Evolutionary conservation across 2,797 vertebrate genomes (phyloP).

Genomic region (Pteronotus mesoamericanus): DNA sequence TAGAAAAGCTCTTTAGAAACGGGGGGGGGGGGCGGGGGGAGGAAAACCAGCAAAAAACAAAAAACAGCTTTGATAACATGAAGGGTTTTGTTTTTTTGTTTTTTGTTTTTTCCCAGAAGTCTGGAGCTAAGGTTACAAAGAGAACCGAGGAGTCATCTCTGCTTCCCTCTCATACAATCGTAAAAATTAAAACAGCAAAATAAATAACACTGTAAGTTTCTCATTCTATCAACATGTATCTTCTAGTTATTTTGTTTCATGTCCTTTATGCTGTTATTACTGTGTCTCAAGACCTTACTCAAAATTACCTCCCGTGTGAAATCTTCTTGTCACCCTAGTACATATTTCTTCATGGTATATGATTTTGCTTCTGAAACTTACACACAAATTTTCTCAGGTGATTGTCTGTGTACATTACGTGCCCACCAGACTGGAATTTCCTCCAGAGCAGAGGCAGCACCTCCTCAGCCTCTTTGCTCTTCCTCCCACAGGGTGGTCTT

Average conservation of each 20-base stretch:
- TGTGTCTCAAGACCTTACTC: not conserved
- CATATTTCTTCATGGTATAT: not conserved
- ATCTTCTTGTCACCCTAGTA: not conserved
- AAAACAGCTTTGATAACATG: not conserved
- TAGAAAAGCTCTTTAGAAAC: not conserved
- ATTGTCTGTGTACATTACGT: not conserved
- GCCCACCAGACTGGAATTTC: not conserved
- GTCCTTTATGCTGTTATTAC: not conserved
- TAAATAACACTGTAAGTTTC: not conserved
- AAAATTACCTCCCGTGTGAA: not conserved
- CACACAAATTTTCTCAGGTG: not conserved
- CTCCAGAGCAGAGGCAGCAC: not conserved
- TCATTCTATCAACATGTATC: not conserved
- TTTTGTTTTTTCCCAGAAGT: not conserved
- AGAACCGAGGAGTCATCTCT: not conserved
- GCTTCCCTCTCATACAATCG: not conserved
- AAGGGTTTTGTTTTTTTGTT: not conserved
- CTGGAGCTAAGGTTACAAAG: not conserved
- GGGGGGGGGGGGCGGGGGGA: not conserved
- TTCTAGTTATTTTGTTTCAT: not conserved
- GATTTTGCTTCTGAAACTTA: not conserved
- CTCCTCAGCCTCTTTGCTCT: not conserved
- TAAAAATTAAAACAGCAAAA: not conserved
- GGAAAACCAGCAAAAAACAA: not conserved
- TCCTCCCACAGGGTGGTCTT: not conserved